Evolutionary conservation across 2,888 invertebrate genomes (phyloP), one percentile per base, ranked within the genome.

Genomic region (Amblyteles armatorius): DNA sequence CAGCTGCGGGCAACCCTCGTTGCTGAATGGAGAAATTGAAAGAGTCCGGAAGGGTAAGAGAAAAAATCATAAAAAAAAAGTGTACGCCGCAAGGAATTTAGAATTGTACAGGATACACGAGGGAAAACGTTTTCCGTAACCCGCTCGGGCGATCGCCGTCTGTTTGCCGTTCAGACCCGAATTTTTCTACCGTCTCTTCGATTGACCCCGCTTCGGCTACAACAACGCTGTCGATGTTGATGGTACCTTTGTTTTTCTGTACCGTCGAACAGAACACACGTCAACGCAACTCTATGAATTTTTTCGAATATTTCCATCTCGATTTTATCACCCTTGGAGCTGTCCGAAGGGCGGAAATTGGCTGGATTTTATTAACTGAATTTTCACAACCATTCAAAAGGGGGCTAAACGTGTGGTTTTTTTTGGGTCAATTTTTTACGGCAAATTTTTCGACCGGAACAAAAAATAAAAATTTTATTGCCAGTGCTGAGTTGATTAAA

Each of bases 1-100:
- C 79, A 80, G 77, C 82, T 71, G 60, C 29, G 57, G 57, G 50
- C 60, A 72, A 77, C 48, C 68, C 79, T 68, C 79, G 65, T 77
- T 67, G 48, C 44, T 44, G 60, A 19, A 85, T 83, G 76, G 29
- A 77, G 77, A 82, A 83, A 85, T 82, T 83, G 85, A 82, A 82
- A 82, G 55, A 68, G 33, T 50, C 50, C 69, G 19, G 63, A 50
- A 48, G 50, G 63, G 57, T 6, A 7, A 73, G 29, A 36, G 57
- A 65, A 19, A n/a, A 16, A 36, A 7, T 9, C 5, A 5, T n/a
- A 63, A 9, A 48, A 76, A 76, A 65, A 73, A 19, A 9, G 4
- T 57, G 3, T 26, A 57, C 9, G 36, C 71, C n/a, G 26, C 40
- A 63, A 7, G 44, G 22, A 72, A 60, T 77, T 84, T 55, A 48